These are phyloP conservation scores for Gallinago jamesoni DNA, from an alignment of 2,113 vertebrate genomes.

Conservation along the genomic window DNA sequence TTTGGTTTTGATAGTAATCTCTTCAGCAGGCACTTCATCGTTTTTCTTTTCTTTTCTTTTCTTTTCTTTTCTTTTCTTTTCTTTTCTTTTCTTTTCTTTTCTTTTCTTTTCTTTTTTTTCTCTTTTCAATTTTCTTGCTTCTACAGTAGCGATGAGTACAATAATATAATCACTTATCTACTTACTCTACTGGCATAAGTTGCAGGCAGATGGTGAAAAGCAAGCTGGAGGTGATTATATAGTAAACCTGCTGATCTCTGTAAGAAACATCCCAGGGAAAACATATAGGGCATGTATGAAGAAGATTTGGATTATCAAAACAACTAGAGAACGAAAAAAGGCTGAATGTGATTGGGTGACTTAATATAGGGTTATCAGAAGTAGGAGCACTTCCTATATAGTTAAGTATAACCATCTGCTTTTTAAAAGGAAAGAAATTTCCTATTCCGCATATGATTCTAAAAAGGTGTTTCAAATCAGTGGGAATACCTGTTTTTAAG, in stretches of 20 bases:
- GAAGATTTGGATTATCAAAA: slow-evolving; percentile 27
- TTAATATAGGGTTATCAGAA: slow-evolving; percentile 7
- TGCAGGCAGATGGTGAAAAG: neutral
- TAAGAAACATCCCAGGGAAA: neutral
- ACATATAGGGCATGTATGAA: neutral
- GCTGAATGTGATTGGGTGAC: slow-evolving; percentile 3
- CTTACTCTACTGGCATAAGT: neutral
- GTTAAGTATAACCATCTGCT: neutral
- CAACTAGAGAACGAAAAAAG: neutral
- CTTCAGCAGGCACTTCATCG: neutral
- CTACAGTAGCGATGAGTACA: neutral
- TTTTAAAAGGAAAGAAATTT: slow-evolving; percentile 21
- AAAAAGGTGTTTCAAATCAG: neutral
- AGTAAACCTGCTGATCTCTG: neutral
- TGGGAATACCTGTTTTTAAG: slow-evolving; percentile 14
- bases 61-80: neutral
- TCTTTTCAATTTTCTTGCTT: neutral
- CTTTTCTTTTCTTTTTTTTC: too few relatives aligned
- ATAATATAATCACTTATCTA: neutral
- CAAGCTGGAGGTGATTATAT: neutral
- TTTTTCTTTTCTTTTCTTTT: neutral
- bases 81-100: neutral
- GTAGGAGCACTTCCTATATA: neutral
- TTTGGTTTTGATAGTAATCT: neutral
- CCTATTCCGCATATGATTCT: neutral